These are phyloP conservation scores for Pollachius pollachius DNA, from an alignment of 2,113 vertebrate genomes.

Conservation along the genomic window DNA sequence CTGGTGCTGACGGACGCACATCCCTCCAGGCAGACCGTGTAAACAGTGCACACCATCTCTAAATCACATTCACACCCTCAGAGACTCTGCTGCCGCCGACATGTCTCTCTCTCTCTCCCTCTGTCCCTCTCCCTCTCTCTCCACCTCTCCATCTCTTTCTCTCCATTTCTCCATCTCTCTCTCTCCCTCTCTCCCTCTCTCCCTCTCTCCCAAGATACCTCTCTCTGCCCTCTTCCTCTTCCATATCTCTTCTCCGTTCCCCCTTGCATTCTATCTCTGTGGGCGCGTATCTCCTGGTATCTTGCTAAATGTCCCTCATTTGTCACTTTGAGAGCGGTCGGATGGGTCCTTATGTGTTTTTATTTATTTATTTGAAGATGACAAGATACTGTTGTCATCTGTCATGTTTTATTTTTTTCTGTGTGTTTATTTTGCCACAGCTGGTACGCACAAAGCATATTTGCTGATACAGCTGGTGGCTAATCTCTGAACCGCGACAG, in stretches of 20 bases:
- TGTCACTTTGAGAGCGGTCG: no score
- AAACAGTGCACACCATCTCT: conserved; percentile 63
- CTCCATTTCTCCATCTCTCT: not conserved
- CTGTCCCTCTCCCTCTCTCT: no score
- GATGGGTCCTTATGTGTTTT: no score
- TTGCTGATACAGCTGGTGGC: not conserved
- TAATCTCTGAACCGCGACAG: not conserved
- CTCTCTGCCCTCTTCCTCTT: not conserved
- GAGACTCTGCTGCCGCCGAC: conserved; percentile 27
- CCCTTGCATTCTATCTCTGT: not conserved
- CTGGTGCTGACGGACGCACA: conserved; percentile 48
- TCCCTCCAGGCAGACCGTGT: conserved; percentile 64
- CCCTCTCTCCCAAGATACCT: conserved; percentile 5
- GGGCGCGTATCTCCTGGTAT: not conserved
- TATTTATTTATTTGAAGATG: not conserved
- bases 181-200: not conserved
- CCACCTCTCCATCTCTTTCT: no score
- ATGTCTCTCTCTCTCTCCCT: not conserved
- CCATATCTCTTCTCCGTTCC: not conserved
- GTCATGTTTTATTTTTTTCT: not conserved
- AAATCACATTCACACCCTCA: conserved; percentile 63
- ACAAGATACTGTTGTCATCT: conserved; percentile 1
- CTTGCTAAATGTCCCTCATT: not conserved
- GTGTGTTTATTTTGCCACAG: not conserved
- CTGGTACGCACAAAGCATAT: not conserved